These are phyloP conservation scores for Centropus bengalensis DNA, from an alignment of 2,113 vertebrate genomes.

Conservation along the genomic window DNA sequence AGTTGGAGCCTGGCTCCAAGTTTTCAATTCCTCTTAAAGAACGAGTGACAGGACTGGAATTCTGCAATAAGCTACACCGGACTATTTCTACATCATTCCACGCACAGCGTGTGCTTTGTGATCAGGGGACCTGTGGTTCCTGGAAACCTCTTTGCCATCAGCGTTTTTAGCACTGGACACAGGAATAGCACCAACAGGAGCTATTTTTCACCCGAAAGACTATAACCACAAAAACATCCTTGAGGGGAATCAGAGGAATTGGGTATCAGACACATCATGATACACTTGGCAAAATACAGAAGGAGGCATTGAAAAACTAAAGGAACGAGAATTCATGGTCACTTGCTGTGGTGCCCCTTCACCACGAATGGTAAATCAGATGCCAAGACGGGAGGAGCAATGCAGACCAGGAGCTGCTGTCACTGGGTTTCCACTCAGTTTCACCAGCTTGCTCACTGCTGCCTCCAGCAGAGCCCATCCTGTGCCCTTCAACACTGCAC, in stretches of 20 bases:
- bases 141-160: not conserved
- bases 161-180: rapidly evolving
- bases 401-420: not conserved
- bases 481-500: not conserved
- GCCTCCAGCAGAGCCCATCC: not conserved
- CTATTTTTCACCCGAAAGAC: not conserved
- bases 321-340: rapidly evolving
- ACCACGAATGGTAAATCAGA: not conserved
- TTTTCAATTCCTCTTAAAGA: not conserved
- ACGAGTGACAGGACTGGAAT: not conserved
- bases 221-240: not conserved
- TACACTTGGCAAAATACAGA: not conserved
- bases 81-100: not conserved
- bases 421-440: rapidly evolving
- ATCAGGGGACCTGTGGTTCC: not conserved
- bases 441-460: not conserved
- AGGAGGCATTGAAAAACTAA: not conserved
- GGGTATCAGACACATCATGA: not conserved
- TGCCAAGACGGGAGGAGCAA: no score
- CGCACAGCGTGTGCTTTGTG: not conserved
- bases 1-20: not conserved
- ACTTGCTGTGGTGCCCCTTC: not conserved
- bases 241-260: not conserved
- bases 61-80: not conserved
- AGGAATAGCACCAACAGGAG: not conserved